Percentiles rank a stretch among this genome's conserved stretches.
These are phyloP conservation scores for Beroe ovata DNA, from an alignment of 37 sponge, comb jelly and placozoan genomes.

Conservation along the genomic window DNA sequence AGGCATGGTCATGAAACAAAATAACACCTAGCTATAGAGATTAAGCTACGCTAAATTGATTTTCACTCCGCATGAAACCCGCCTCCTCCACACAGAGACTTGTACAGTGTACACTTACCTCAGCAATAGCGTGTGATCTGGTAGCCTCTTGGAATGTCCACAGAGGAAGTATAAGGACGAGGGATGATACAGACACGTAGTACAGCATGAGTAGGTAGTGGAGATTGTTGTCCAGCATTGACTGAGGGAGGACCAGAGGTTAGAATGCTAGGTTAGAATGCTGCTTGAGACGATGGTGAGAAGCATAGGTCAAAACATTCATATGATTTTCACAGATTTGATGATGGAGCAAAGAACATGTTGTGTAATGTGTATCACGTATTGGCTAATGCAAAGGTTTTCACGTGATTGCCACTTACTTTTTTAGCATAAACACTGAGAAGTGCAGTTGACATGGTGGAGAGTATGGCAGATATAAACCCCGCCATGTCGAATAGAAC, in stretches of 20 bases:
- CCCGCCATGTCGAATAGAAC: conserved; percentile 47
- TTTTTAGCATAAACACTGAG: conserved; percentile 61
- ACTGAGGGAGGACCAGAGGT: neutral
- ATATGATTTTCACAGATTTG: too few species aligned
- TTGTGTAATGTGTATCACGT: too few species aligned
- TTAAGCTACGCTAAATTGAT: too few species aligned
- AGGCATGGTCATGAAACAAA: too few species aligned
- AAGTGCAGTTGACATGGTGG: conserved; percentile 59
- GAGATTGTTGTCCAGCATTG: conserved; percentile 41
- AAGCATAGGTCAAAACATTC: too few species aligned
- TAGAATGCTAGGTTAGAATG: neutral
- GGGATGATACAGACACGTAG: conserved; percentile 19
- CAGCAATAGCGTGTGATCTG: neutral
- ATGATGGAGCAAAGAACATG: too few species aligned
- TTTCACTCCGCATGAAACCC: too few species aligned
- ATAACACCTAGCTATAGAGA: too few species aligned
- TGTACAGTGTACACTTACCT: too few species aligned
- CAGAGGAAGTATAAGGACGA: conserved; percentile 10
- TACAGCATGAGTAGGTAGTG: conserved; percentile 44
- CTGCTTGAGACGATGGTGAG: neutral
- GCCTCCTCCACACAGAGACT: too few species aligned
- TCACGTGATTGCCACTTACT: too few species aligned
- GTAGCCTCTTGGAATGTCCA: conserved; percentile 14
- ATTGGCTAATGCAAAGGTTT: too few species aligned
- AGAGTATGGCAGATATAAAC: neutral